These are phyloP conservation scores for Rhagonycha fulva DNA, from an alignment of 2,888 invertebrate genomes.

Conservation along the genomic window DNA sequence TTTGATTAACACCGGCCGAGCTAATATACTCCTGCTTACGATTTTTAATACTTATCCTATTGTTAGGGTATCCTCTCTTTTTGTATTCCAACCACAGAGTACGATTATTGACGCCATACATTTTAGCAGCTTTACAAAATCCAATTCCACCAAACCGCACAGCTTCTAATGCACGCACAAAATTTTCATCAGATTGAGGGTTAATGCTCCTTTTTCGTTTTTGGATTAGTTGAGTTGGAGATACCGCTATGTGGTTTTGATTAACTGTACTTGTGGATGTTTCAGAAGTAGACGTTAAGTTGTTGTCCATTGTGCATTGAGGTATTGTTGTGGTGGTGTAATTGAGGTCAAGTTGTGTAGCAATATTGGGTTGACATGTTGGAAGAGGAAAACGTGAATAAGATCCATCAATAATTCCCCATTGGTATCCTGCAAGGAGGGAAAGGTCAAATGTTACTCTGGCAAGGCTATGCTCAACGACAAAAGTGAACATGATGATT, in stretches of 20 bases:
- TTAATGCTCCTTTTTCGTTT: slow-evolving; percentile 77
- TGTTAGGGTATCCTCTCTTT: slow-evolving; percentile 82
- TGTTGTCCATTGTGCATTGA: slow-evolving; percentile 35
- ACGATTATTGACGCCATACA: slow-evolving; percentile 84
- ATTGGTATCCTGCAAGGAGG: slow-evolving; percentile 72
- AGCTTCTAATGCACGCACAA: slow-evolving; percentile 79
- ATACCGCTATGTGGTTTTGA: slow-evolving; percentile 40
- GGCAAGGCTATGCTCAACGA: slow-evolving; percentile 54
- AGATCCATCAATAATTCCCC: slow-evolving; percentile 83
- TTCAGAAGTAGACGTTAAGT: slow-evolving; percentile 1
- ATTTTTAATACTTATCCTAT: slow-evolving; percentile 76
- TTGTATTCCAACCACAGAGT: slow-evolving; percentile 86
- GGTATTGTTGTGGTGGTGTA: slow-evolving; percentile 37
- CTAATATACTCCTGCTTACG: slow-evolving; percentile 63
- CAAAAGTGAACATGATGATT: slow-evolving; percentile 48
- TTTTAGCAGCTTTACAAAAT: slow-evolving; percentile 82
- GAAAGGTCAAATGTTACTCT: slow-evolving; percentile 38
- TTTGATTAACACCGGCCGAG: slow-evolving; percentile 56
- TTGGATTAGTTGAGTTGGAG: slow-evolving; percentile 55
- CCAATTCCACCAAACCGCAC: slow-evolving; percentile 83
- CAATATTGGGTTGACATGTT: slow-evolving; percentile 64
- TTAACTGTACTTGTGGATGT: slow-evolving; percentile 12
- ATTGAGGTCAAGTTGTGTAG: slow-evolving; percentile 52
- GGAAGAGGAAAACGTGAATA: slow-evolving; percentile 67
- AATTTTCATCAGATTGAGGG: slow-evolving; percentile 83